These are phyloP conservation scores for Phaonia tiefii DNA, from an alignment of 2,888 invertebrate species.

Conservation along the genomic window DNA sequence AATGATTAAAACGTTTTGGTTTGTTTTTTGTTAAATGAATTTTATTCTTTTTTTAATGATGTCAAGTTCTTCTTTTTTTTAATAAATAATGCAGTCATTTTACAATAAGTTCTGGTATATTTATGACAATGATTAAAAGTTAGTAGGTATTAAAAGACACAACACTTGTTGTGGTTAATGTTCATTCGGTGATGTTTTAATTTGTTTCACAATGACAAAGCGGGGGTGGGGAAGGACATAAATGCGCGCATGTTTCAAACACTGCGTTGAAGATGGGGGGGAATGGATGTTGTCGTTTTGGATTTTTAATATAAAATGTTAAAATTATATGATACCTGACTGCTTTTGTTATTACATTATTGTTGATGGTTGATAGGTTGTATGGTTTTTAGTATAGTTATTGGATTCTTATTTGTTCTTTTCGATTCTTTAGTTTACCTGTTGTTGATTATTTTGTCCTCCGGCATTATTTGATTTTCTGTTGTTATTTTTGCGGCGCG, in stretches of 20 bases:
- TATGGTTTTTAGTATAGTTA: constrained; percentile 43
- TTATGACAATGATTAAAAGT: constrained; percentile 26
- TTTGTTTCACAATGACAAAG: background rate
- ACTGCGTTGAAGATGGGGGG: constrained; percentile 18
- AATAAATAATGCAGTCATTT: constrained; percentile 57
- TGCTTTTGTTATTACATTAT: constrained; percentile 47
- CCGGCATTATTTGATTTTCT: constrained; percentile 76
- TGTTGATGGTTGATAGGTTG: constrained; percentile 46
- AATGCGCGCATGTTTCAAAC: constrained; percentile 42
- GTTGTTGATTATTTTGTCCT: constrained; percentile 78
- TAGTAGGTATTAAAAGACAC: constrained; percentile 48
- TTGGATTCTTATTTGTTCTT: constrained; percentile 35
- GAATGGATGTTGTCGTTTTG: background rate
- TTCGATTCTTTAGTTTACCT: constrained; percentile 78
- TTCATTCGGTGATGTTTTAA: background rate
- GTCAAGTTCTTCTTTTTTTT: constrained; percentile 63
- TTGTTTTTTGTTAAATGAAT: constrained; percentile 62
- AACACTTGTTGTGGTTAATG: constrained; percentile 5
- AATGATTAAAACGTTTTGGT: constrained; percentile 54
- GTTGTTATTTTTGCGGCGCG: constrained; percentile 77
- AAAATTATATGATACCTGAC: constrained; percentile 46
- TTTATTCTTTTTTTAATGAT: constrained; percentile 68
- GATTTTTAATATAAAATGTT: constrained; percentile 35
- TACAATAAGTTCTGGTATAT: constrained; percentile 51
- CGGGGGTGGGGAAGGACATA: background rate